Base-by-base conservation (phyloP, 2,888 invertebrate species). In the Apamea sordens region DNA sequence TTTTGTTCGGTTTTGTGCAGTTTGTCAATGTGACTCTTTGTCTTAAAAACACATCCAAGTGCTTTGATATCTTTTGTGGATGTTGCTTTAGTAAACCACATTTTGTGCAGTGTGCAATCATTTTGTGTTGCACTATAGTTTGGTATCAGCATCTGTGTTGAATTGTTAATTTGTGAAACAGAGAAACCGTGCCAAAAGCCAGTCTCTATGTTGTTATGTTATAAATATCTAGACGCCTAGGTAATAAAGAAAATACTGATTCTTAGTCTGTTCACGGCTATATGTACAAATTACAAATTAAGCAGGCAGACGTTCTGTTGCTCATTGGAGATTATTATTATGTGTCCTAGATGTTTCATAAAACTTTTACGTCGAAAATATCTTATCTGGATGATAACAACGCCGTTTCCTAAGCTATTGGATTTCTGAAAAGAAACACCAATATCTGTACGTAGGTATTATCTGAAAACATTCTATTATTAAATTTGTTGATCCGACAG, bases 1-100 rank as follows among this genome's bases (percentile, higher is more conserved):
- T 86, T 88, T 76, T 77, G 41, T 86, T 76, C 44, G 81, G 81
- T 79, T 70, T 76, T 63, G 68, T 88, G 87, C 88, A 88, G 69
- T 89, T 79, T 79, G 79, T 86, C 79, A 78, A 75, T 69, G 77
- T 74, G 73, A 65, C 32, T 84, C 56, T 53, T 50, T 67, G 71
- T 67, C 77, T 74, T 69, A 71, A 76, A 79, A 73, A 84, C 68
- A 79, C 44, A 24, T 56, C 5, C 56, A 79, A 75, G 1, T 41
- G 10, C 63, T 79, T 63, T 67, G 44, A 82, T 79, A 71, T 75
- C 61, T 59, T 56, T 24, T 70, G 73, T 72, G 61, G n/a, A 32
- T 74, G 74, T 76, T 73, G 71, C 44, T 82, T 76, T 77, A 71
- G 69, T 67, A 11, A 70, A 75, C 72, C 74, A 32, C 69, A 28